Conservation (phyloP, 2,113 vertebrate genomes). For the Odontophorus gujanensis region DNA sequence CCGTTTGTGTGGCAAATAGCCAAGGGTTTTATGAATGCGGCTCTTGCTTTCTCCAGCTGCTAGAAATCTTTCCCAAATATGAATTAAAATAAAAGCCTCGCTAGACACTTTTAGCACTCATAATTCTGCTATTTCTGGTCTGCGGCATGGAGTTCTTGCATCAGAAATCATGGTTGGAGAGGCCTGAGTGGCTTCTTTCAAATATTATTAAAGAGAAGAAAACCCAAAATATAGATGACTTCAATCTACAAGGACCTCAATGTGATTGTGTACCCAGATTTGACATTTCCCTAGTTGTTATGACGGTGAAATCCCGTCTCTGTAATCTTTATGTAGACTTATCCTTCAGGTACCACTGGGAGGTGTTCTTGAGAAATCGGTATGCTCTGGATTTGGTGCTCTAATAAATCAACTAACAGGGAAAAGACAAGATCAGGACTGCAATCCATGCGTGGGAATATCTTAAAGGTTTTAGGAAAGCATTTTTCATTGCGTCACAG, state of each 20-base stretch:
- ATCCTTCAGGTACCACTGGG: neutral
- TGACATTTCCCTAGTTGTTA: neutral
- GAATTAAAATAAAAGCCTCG: slow-evolving; percentile 77
- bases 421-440: neutral
- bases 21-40: slow-evolving; percentile 77
- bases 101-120: slow-evolving; percentile 61
- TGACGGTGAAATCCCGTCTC: neutral
- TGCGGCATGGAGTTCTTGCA: slow-evolving; percentile 29
- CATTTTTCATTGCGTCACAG: neutral
- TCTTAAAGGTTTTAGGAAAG: neutral
- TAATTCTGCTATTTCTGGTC: slow-evolving; percentile 65
- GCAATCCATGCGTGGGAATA: neutral
- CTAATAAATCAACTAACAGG: neutral
- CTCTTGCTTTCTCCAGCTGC: slow-evolving; percentile 75
- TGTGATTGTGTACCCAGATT: neutral
- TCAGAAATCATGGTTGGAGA: slow-evolving; percentile 36
- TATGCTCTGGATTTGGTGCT: neutral
- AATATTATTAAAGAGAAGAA: neutral
- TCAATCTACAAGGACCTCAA: neutral
- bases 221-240: neutral
- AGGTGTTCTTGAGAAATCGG: neutral
- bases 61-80: slow-evolving; percentile 74
- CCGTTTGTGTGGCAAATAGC: slow-evolving; percentile 74
- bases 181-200: slow-evolving; percentile 56
- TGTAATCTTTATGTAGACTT: neutral